These are phyloP conservation scores for Zosterops lateralis DNA, from an alignment of 2,113 vertebrate genomes.

Conservation along the genomic window DNA sequence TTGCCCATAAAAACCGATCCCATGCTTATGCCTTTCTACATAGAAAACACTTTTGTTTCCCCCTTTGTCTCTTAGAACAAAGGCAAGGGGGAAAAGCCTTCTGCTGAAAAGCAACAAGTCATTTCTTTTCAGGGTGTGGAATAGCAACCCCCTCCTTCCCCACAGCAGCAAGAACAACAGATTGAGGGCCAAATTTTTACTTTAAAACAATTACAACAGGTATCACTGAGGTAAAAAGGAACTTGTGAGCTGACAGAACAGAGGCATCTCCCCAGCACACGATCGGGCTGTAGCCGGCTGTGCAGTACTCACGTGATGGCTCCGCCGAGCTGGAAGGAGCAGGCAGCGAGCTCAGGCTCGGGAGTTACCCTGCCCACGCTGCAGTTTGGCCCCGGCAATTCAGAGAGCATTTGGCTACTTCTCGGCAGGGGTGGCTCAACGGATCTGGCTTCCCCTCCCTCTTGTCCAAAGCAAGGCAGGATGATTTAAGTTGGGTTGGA, in stretches of 20 bases:
- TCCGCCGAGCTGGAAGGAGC: neutral
- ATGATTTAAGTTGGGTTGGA: neutral
- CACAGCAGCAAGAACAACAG: constrained; percentile 17
- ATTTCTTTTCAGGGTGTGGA: constrained; percentile 70
- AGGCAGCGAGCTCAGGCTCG: constrained; percentile 15
- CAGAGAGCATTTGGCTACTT: constrained; percentile 48
- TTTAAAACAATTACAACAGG: neutral
- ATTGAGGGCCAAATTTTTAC: constrained; percentile 1
- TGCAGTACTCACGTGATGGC: constrained; percentile 29
- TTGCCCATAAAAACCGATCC: constrained; percentile 68
- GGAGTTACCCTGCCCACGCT: constrained; percentile 32
- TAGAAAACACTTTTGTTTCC: constrained; percentile 75
- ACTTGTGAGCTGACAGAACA: neutral
- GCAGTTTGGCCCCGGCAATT: constrained; percentile 56
- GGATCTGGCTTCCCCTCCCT: constrained; percentile 10
- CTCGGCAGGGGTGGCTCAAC: constrained; percentile 30
- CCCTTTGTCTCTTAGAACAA: constrained; percentile 79
- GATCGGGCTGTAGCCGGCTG: neutral
- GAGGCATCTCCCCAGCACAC: neutral
- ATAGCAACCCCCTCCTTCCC: constrained; percentile 35
- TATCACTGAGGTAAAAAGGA: constrained; percentile 9
- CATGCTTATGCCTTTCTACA: constrained; percentile 69
- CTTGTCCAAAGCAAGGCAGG: constrained; percentile 9
- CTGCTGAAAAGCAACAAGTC: constrained; percentile 79
- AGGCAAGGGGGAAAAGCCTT: constrained; percentile 69